Evolutionary conservation across 2,888 invertebrate genomes (phyloP).

Genomic region (Caenorhabditis zanzibari): DNA sequence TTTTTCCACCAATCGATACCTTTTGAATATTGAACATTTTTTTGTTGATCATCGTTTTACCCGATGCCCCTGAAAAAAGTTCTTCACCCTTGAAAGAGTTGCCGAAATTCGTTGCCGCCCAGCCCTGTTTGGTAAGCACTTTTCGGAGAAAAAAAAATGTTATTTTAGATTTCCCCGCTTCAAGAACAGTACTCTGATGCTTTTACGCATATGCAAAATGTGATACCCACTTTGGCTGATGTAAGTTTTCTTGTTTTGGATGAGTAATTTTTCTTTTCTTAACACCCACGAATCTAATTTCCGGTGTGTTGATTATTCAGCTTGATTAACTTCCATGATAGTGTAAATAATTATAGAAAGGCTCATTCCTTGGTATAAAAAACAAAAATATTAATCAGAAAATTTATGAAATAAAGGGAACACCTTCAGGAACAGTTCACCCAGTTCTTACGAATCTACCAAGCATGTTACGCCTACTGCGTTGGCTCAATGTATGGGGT

Average conservation of each 20-base stretch:
- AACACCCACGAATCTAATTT: neutral
- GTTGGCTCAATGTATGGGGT: slow-evolving; percentile 52
- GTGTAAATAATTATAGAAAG: no score
- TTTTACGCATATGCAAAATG: slow-evolving; percentile 30
- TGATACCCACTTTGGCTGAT: slow-evolving; percentile 27
- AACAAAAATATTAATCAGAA: neutral
- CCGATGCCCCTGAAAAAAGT: no score
- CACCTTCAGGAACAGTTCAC: slow-evolving; percentile 41
- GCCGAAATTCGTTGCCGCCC: no score
- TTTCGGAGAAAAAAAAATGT: no score
- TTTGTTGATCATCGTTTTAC: no score
- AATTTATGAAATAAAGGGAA: neutral
- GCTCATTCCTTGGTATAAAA: no score
- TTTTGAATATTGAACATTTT: no score
- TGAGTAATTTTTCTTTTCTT: neutral
- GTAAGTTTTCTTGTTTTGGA: neutral
- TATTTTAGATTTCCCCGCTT: slow-evolving; percentile 51
- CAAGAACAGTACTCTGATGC: slow-evolving; percentile 29
- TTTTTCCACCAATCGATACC: no score
- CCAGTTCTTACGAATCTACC: slow-evolving; percentile 48
- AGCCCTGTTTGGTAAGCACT: no score
- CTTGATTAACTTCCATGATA: no score
- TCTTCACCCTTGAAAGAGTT: no score
- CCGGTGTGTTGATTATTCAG: neutral
- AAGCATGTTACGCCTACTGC: slow-evolving; percentile 65